Evolutionary conservation across 2,113 vertebrate species (phyloP), one percentile per base, ranked within the genome.

Genomic region (Pseudorhombus dupliciocellatus): DNA sequence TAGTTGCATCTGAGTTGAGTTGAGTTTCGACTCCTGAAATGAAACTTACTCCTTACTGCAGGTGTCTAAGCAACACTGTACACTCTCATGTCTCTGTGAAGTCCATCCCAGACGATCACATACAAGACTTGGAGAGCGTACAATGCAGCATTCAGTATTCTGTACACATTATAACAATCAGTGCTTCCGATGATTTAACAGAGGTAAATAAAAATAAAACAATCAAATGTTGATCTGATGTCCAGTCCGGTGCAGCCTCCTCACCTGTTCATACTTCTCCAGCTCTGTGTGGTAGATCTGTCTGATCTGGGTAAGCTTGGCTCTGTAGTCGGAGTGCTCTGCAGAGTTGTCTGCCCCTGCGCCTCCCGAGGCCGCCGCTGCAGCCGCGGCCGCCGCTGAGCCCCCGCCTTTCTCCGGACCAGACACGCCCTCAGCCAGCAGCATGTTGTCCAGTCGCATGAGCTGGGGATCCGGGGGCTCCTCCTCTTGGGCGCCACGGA

Each of bases 221-320:
- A 48, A 21, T 10, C 9, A 22, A 51, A 51, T 25, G 15, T 40
- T 37, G 53, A n/a, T 48, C 46, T 14, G 15, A 6, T 18, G 44
- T 51, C 52, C 40, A n/a, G 44, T 16, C 12, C 11, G 18, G 7
- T 52, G 11, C 0, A 8, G 8, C 20, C 5, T 4, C 18, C 88
- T 92, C 90, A 99, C 97, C 96, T 99, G 97, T 80, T 99, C 97
- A 1, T 99, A 99, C 87, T 99, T 99, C 94, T 99, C 97, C 94
- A 99, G 94, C 92, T 99, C 97, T 0, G 97, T 98, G 93, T 99
- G 97, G 92, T 99, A 99, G 93, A 99, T 99, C 91, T 98, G 97
- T 56, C 97, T 92, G 92, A 99, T 99, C 92, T 99, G 97, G 24
- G 97, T 93, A 44, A 99, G 95, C 64, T 99, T 99, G 88, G 97